Evolutionary conservation across 2,113 vertebrate genomes (phyloP), one percentile per base, ranked within the genome.

Genomic region (Uria aalge): DNA sequence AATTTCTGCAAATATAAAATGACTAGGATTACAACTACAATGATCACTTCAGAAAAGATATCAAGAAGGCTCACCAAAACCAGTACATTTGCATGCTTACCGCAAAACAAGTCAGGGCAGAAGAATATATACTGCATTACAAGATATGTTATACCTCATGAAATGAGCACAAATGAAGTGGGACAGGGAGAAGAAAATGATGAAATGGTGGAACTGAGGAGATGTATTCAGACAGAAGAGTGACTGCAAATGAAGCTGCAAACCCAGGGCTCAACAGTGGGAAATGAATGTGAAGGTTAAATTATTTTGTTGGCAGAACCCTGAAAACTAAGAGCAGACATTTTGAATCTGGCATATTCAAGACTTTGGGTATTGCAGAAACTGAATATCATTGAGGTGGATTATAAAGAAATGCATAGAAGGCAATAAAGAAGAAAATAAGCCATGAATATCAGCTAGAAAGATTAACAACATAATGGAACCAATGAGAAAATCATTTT

Each of bases 191-290:
- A 93, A 86, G 72, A 88, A 97, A 88, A 94, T 68, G 52, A 85
- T 87, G 69, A 95, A 94, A 92, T 73, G 57, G 82, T 87, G 75
- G 79, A 93, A 87, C 87, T 57, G 80, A 92, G 92, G 41, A 83
- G 56, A 76, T 89, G 53, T 64, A 36, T 87, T 96, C 95, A 96
- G 80, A 95, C 73, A 97, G 92, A 95, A 95, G 91, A 94, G 62
- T 76, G 85, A 92, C 63, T 86, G 79, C 85, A 97, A 96, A 96
- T 91, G 88, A 93, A 94, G 91, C 91, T 84, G 75, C 90, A 97
- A 94, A 74, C 67, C 40, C 40, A 40, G 63, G 36, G 64, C 66
- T 97, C 86, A 85, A 57, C 57, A 92, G 57, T 60, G 86, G 82
- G 94, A 97, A 93, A 84, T 86, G 76, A 91, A 74, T 62, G 78